Conservation (phyloP, 2,888 invertebrate species). For the Melieria picta region DNA sequence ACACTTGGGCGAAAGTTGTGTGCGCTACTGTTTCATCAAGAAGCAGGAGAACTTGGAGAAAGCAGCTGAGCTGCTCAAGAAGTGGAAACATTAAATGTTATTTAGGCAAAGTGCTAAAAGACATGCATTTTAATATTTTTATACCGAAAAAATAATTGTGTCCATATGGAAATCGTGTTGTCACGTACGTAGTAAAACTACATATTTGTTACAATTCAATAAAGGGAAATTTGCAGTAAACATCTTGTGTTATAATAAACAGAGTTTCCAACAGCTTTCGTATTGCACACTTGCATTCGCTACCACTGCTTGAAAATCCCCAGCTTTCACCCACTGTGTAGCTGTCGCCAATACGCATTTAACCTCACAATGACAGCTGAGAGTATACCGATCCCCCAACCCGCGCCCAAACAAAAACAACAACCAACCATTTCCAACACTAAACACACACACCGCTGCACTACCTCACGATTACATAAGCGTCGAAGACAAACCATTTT, state of each 20-base stretch:
- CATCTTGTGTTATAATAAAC: too few species aligned
- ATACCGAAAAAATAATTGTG: too few species aligned
- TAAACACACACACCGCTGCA: too few species aligned
- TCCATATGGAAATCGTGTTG: too few species aligned
- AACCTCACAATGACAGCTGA: background rate
- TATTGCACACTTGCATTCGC: background rate
- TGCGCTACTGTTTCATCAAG: conserved; percentile 95
- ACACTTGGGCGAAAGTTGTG: conserved; percentile 82
- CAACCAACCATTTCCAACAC: background rate
- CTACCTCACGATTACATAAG: conserved; percentile 9
- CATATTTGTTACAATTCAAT: too few species aligned
- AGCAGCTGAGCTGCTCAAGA: conserved; percentile 73
- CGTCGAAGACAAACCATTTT: background rate
- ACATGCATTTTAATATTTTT: too few species aligned
- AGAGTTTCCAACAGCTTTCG: too few species aligned
- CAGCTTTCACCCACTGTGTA: background rate
- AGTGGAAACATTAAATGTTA: conserved; percentile 67
- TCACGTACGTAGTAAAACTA: too few species aligned
- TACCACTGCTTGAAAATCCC: background rate
- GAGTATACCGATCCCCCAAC: background rate
- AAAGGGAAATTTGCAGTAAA: too few species aligned
- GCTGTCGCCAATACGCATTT: background rate
- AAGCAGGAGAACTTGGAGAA: conserved; percentile 79
- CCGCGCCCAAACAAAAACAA: background rate
- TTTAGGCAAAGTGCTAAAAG: too few species aligned